Percentiles rank a stretch among this genome's conserved stretches.
phyloP scores from a whole-genome alignment of 2,113 vertebrate species.

The Oreotrochilus melanogaster region DNA sequence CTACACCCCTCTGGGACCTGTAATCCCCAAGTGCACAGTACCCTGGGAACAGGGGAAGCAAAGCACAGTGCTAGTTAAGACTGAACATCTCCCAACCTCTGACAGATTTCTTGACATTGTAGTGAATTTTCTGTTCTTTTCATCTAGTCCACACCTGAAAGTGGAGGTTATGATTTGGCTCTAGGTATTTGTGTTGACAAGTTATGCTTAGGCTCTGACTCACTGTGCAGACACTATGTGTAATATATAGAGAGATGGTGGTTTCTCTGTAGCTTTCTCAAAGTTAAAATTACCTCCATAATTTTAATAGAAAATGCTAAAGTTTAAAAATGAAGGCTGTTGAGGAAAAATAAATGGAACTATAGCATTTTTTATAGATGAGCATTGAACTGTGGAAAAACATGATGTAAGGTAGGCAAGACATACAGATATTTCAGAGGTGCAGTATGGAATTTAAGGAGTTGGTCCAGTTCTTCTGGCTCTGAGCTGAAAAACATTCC shows the following conservation, averaged over 20 bases:
- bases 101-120: slow-evolving; percentile 2
- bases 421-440: background rate
- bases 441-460: background rate
- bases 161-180: background rate
- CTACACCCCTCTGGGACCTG: background rate
- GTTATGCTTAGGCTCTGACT: background rate
- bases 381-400: background rate
- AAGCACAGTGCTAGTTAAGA: background rate
- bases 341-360: background rate
- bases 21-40: background rate
- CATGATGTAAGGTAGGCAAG: background rate
- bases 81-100: background rate
- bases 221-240: background rate
- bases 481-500: background rate
- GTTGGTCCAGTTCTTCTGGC: background rate
- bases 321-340: background rate
- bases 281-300: background rate
- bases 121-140: slow-evolving; percentile 20
- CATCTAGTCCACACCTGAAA: slow-evolving; percentile 14
- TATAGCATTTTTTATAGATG: background rate
- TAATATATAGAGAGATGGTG: background rate
- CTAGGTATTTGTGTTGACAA: background rate
- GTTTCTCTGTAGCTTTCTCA: background rate
- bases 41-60: background rate
- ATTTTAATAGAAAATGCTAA: background rate